A percentile compares a stretch with the other conserved stretches of the same genome.
Conservation (phyloP, 2,888 invertebrate species). For the Cephus nigrinus region DNA sequence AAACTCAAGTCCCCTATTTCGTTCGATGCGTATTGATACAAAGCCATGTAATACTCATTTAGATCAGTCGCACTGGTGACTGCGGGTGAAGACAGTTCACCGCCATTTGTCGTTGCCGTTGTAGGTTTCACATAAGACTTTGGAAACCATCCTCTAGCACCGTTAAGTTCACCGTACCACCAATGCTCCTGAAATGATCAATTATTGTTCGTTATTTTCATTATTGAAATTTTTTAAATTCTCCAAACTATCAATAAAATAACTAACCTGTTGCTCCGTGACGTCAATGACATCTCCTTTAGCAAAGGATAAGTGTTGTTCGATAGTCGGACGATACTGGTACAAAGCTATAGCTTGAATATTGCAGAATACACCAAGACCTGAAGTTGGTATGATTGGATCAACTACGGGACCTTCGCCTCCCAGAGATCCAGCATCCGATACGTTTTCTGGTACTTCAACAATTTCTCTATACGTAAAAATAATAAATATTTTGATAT, state of each 20-base stretch:
- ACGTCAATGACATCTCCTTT: constrained; percentile 73
- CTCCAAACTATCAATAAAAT: background rate
- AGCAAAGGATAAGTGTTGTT: constrained; percentile 72
- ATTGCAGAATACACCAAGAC: constrained; percentile 62
- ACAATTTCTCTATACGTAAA: constrained; percentile 74
- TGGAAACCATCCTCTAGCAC: constrained; percentile 72
- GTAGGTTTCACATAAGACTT: constrained; percentile 69
- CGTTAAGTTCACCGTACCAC: constrained; percentile 72
- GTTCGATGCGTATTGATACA: constrained; percentile 89
- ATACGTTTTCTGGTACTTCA: constrained; percentile 76
- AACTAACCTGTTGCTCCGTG: constrained; percentile 68
- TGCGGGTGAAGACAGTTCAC: constrained; percentile 45
- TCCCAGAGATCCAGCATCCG: constrained; percentile 67
- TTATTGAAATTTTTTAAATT: background rate
- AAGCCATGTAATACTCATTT: constrained; percentile 84
- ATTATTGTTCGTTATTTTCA: background rate
- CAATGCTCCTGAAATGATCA: constrained; percentile 69
- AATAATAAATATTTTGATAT: background rate
- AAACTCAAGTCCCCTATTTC: constrained; percentile 94
- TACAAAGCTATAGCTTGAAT: constrained; percentile 69
- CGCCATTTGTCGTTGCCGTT: constrained; percentile 37
- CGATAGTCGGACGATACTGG: constrained; percentile 72
- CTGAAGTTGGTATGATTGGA: constrained; percentile 56
- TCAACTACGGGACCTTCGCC: constrained; percentile 57
- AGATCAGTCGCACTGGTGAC: constrained; percentile 59